phyloP scores from a whole-genome alignment of 2,113 vertebrate genomes.

The Pyxicephalus adspersus region DNA sequence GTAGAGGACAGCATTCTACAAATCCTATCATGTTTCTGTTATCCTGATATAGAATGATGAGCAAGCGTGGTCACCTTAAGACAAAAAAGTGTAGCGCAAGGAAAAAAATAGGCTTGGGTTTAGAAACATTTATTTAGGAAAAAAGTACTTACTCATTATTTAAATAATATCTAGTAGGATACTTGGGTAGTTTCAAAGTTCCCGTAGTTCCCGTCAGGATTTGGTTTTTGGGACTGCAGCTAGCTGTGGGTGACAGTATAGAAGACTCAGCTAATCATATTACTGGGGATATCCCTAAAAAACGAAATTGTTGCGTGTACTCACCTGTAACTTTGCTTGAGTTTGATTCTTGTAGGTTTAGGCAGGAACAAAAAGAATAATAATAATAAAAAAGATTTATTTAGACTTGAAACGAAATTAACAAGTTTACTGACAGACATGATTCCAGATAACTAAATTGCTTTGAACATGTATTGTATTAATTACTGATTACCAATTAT shows the following conservation, averaged over 20 bases:
- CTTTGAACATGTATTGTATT: no score
- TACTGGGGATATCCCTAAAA: background rate
- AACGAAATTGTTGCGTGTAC: background rate
- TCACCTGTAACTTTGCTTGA: background rate
- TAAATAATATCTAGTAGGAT: slow-evolving; percentile 64
- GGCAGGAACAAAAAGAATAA: background rate
- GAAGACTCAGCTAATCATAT: background rate
- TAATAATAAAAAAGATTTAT: background rate
- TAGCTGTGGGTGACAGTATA: slow-evolving; percentile 58
- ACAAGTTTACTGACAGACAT: no score
- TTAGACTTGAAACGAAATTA: no score
- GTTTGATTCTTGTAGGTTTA: background rate
- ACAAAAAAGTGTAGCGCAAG: no score
- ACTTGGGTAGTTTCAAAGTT: slow-evolving; percentile 74
- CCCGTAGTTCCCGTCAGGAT: slow-evolving; percentile 66
- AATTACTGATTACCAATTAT: no score
- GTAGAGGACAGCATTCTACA: no score
- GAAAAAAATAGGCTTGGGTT: no score
- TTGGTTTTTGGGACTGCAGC: slow-evolving; percentile 70
- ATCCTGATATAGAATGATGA: no score
- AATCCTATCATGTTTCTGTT: no score
- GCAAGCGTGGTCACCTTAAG: no score
- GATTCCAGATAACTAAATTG: no score
- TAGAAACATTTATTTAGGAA: no score
- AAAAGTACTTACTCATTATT: slow-evolving; percentile 76